A percentile compares a stretch with the other conserved stretches of the same genome.
Evolutionary conservation across 2,797 vertebrate species (phyloP).

Genomic region (Hephaestus fuliginosus): DNA sequence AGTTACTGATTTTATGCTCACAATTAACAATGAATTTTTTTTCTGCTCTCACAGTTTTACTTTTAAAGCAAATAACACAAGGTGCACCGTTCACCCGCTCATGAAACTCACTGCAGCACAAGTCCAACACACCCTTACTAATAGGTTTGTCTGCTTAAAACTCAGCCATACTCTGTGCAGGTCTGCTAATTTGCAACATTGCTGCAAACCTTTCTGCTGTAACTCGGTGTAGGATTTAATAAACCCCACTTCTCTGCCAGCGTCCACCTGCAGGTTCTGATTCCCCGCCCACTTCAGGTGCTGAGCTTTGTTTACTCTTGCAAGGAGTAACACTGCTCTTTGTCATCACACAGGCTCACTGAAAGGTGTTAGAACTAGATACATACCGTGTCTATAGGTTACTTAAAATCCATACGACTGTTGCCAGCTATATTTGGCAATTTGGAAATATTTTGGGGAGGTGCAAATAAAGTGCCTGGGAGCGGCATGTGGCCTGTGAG

Average conservation of each 20-base stretch:
- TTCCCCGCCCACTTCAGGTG: conserved; percentile 19
- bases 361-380: neutral
- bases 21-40: neutral
- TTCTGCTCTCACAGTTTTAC: conserved; percentile 7
- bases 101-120: neutral
- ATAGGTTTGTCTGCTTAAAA: conserved; percentile 14
- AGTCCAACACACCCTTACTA: neutral
- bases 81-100: neutral
- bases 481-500: conserved; percentile 73
- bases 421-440: conserved; percentile 50
- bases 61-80: conserved; percentile 7
- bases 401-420: conserved; percentile 29
- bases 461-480: conserved; percentile 66
- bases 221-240: conserved; percentile 12
- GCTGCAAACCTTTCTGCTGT: conserved; percentile 5
- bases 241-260: neutral
- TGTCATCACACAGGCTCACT: neutral
- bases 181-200: conserved; percentile 10
- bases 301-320: neutral
- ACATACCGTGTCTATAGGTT: conserved; percentile 11
- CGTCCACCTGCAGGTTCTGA: conserved; percentile 21
- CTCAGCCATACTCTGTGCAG: conserved; percentile 8
- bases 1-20: conserved; percentile 16
- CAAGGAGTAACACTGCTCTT: neutral
- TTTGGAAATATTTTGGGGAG: conserved; percentile 61